Evolutionary conservation across 1,140 invertebrate species (phyloP).

Genomic region (Chelonus insularis): DNA sequence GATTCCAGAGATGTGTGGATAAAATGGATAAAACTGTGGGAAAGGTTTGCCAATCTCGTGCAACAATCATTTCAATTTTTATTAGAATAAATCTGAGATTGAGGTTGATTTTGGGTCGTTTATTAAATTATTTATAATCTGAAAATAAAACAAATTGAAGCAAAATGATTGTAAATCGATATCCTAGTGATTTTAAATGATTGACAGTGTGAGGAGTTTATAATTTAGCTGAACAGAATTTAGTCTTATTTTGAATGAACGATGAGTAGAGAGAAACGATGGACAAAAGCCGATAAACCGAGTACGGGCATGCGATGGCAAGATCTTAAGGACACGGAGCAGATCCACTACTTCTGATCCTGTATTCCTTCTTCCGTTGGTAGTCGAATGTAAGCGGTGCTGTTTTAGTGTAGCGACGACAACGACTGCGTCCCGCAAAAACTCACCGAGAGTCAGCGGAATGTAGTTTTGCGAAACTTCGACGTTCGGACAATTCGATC

Average conservation of each 20-base stretch:
- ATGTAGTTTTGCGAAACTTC: conserved; percentile 29
- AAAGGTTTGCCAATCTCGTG: not conserved
- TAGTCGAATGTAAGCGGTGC: not conserved
- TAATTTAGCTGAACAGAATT: not conserved
- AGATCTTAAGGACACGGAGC: not conserved
- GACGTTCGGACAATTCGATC: conserved; percentile 19
- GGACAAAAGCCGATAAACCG: conserved; percentile 13
- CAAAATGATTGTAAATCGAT: no score
- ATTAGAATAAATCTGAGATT: not conserved
- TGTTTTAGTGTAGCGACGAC: not conserved
- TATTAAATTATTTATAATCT: not conserved
- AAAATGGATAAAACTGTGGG: conserved; percentile 4
- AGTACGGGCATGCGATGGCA: conserved; percentile 20
- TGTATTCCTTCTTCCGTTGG: conserved; percentile 9
- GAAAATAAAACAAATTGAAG: no score
- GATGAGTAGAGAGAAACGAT: conserved; percentile 4
- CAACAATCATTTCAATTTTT: not conserved
- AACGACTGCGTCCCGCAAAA: conserved; percentile 25
- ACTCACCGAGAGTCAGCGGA: conserved; percentile 38
- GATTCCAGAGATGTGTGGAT: conserved; percentile 11
- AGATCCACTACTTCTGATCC: conserved; percentile 3
- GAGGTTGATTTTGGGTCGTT: no score
- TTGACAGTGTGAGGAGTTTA: not conserved
- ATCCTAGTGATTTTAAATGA: no score
- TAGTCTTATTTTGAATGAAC: conserved; percentile 1